phyloP scores from a whole-genome alignment of 2,113 vertebrate genomes.

The Sterna hirundo region DNA sequence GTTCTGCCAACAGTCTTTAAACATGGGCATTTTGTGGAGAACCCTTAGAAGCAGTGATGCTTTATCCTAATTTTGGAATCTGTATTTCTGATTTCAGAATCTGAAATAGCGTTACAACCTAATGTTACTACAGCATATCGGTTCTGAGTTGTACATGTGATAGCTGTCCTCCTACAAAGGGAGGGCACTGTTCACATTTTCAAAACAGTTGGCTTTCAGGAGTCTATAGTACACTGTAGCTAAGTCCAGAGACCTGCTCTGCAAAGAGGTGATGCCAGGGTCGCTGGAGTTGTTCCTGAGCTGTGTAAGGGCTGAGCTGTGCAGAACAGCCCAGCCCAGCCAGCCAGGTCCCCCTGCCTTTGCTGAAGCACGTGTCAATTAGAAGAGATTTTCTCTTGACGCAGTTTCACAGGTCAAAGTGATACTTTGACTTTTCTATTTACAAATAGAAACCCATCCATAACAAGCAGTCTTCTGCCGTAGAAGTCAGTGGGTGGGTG shows the following conservation, averaged over 20 bases:
- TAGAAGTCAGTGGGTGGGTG: accelerated
- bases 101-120: neutral
- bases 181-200: neutral
- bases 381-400: neutral
- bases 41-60: neutral
- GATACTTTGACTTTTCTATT: neutral
- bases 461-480: accelerated
- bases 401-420: neutral
- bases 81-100: neutral
- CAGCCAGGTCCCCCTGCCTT: accelerated
- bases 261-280: neutral
- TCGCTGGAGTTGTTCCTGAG: neutral
- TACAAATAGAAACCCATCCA: neutral
- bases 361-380: neutral
- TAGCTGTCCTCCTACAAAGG: neutral
- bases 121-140: neutral
- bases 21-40: neutral
- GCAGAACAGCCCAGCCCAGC: neutral
- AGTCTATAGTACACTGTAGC: neutral
- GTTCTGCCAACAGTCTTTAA: neutral
- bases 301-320: neutral
- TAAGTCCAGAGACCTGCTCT: neutral
- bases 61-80: neutral
- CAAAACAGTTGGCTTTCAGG: neutral
- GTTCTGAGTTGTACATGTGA: neutral